phyloP scores from a whole-genome alignment of 2,888 invertebrate genomes.

The Himalopsyche anomala region DNA sequence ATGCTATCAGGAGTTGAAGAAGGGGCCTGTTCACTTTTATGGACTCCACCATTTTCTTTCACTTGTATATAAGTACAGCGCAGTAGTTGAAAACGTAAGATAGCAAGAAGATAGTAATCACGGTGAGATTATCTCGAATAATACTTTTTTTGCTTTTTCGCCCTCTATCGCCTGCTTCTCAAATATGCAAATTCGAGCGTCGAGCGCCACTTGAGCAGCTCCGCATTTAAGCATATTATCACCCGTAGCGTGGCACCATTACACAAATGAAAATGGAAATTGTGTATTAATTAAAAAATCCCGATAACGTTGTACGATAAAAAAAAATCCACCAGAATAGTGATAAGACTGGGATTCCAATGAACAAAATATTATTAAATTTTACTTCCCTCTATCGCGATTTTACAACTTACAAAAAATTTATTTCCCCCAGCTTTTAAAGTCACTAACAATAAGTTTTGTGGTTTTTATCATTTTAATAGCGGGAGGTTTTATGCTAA shows the following conservation, averaged over 20 bases:
- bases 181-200: constrained; percentile 60
- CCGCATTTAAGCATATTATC: constrained; percentile 28
- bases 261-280: too few species aligned
- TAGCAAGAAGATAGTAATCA: constrained; percentile 52
- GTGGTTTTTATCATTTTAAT: too few species aligned
- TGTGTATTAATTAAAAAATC: too few species aligned
- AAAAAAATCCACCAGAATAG: too few species aligned
- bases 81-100: constrained; percentile 40
- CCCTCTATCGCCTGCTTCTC: constrained; percentile 49
- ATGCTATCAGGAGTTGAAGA: neutral
- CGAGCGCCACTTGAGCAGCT: constrained; percentile 18
- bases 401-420: too few species aligned
- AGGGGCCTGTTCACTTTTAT: constrained; percentile 28
- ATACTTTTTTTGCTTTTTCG: constrained; percentile 55
- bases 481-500: too few species aligned
- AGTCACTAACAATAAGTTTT: too few species aligned
- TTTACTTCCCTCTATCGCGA: too few species aligned
- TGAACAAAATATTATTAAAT: too few species aligned
- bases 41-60: constrained; percentile 28
- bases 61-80: constrained; percentile 14
- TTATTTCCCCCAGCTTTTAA: too few species aligned
- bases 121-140: constrained; percentile 59
- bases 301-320: too few species aligned
- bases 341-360: too few species aligned
- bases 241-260: neutral